Evolutionary conservation across 2,113 vertebrate genomes (phyloP), one percentile per base, ranked within the genome.

Genomic region (Myanophis thanlyinensis): DNA sequence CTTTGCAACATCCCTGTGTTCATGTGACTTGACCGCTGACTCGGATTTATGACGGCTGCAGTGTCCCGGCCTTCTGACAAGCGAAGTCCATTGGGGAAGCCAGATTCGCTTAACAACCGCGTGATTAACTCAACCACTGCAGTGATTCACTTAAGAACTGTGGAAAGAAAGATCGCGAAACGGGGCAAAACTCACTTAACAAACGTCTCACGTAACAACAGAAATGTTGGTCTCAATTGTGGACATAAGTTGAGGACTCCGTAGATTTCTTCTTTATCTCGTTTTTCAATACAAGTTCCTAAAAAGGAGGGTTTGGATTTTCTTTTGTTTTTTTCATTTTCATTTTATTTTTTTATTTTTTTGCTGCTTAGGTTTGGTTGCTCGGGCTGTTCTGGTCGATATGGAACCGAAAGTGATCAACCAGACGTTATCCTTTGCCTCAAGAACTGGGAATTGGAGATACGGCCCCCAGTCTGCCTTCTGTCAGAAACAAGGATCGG

Each of bases 341-440:
- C n/a, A n/a, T n/a, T n/a, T n/a, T n/a, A n/a, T n/a, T n/a, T n/a
- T n/a, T n/a, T n/a, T n/a, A n/a, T 92, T 49, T 53, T 62, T 53
- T 73, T 88, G 6, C 56, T 51, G 0, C 95, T 48, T 94, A 98
- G 98, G 96, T 8, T 97, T 98, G 9, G 85, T 96, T 90, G 98
- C 98, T 87, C 97, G 99, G 51, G 98, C 99, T 12, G 98, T 99
- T 46, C 98, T 99, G 80, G 95, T 99, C 44, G 99, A 99, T 96
- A 99, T 99, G 99, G 99, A 99, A 96, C 98, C 98, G 59, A 99
- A 99, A 97, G 99, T 99, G 4, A 98, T 99, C 94, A 98, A 97
- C 95, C 98, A 98, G 89, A 98, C 98, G 6, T 94, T 99, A 44
- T 95, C 97, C 91, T 97, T 91, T 90, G 98, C 99, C 86, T 96